Percentiles rank a stretch among this genome's conserved stretches.
phyloP scores from a whole-genome alignment of 2,888 invertebrate species.

The Agriopis leucophaearia region DNA sequence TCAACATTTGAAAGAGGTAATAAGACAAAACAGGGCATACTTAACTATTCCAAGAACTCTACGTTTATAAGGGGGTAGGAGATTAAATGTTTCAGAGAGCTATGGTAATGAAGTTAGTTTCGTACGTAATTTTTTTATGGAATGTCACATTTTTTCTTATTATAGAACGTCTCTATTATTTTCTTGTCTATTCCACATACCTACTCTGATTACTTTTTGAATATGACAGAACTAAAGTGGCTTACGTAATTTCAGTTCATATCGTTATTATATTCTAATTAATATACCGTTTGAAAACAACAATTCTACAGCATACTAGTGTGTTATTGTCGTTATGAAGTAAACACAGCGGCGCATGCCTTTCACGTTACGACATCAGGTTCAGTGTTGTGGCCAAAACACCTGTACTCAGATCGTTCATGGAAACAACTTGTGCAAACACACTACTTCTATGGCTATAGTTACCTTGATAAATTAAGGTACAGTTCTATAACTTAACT shows the following conservation, averaged over 20 bases:
- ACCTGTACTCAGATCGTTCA: conserved; percentile 34
- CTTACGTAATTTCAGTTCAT: background rate
- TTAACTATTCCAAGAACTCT: too few relatives aligned
- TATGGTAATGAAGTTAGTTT: too few relatives aligned
- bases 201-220: too few relatives aligned
- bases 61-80: too few relatives aligned
- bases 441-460: conserved; percentile 18
- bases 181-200: too few relatives aligned
- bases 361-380: conserved; percentile 54
- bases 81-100: too few relatives aligned
- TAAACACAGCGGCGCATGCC: conserved; percentile 50
- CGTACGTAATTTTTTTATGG: too few relatives aligned
- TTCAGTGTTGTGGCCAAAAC: conserved; percentile 37
- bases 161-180: too few relatives aligned
- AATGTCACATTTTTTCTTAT: too few relatives aligned
- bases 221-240: too few relatives aligned
- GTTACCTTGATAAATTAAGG: conserved; percentile 34
- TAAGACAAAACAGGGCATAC: too few relatives aligned
- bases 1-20: too few relatives aligned
- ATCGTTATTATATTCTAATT: background rate
- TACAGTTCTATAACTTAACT: conserved; percentile 16
- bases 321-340: conserved; percentile 11
- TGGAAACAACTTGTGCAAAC: conserved; percentile 39
- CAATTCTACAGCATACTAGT: background rate
- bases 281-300: background rate